phyloP scores from a whole-genome alignment of 2,113 vertebrate species.

The Grammomys dolichurus region DNA sequence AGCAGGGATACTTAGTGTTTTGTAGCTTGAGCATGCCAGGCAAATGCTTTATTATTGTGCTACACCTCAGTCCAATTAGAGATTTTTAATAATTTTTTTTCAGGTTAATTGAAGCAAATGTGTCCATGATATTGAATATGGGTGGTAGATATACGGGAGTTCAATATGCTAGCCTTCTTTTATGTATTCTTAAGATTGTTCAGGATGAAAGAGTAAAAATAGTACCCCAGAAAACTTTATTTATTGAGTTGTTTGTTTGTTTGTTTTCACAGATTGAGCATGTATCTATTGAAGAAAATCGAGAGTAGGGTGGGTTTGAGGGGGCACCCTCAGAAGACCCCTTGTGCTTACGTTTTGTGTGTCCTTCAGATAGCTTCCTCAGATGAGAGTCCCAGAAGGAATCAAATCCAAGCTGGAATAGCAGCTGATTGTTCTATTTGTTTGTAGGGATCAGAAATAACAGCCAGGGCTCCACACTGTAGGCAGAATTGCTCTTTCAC shows the following conservation, averaged over 20 bases:
- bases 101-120: conserved; percentile 13
- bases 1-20: not conserved
- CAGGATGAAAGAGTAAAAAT: conserved; percentile 6
- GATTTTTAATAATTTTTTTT: not conserved
- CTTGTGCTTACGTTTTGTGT: not conserved
- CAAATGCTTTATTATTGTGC: not conserved
- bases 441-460: not conserved
- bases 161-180: not conserved
- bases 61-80: not conserved
- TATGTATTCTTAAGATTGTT: conserved; percentile 36
- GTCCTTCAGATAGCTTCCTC: not conserved
- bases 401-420: not conserved
- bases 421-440: not conserved
- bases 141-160: not conserved
- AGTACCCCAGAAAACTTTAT: not conserved
- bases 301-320: not conserved
- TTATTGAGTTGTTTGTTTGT: no score
- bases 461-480: no score
- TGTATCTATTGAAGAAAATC: not conserved
- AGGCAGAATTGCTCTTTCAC: not conserved
- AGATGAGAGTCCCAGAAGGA: not conserved
- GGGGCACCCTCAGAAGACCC: not conserved
- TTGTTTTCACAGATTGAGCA: not conserved
- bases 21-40: not conserved
- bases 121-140: not conserved